Base-by-base conservation (phyloP, 2,888 invertebrate species). In the Andrena minutula region DNA sequence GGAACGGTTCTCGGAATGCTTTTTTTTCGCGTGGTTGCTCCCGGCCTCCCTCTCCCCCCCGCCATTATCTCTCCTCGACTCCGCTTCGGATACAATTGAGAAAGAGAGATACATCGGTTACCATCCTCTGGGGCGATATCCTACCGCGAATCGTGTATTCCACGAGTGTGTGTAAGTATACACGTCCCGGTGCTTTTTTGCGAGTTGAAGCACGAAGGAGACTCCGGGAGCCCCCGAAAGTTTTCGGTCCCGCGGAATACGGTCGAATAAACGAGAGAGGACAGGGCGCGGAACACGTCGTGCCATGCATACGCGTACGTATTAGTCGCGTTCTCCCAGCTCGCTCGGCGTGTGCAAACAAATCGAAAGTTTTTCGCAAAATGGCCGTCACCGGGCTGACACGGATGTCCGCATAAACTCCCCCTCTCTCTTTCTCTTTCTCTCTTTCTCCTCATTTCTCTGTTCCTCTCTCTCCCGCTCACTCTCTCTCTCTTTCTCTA, bases 311-410 rank as follows among this genome's bases (percentile, higher is more conserved):
- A 92, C 91, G 91, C 91, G 89, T 86, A 88, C 89, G 92, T 92
- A 91, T 93, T 92, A 93, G 92, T 91, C 89, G 86, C 87, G 56
- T 86, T 88, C 89, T 89, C 90, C 87, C 88, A 88, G 81, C 82
- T 83, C 85, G 87, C 78, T 87, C 88, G 83, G 82, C 89, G 89
- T 88, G 90, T 88, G 90, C 90, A 89, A 92, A 92, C 90, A 91
- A 92, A 92, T 93, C 92, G 91, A 93, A 92, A 93, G 92, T 93
- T 94, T 94, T 93, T 93, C 93, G 92, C 93, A 94, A 93, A 94
- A 94, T 94, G 93, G 93, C 93, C 93, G 93, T 93, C 93, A 92
- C 91, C 91, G 89, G 91, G 91, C 92, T 92, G 92, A 92, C 92
- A 91, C 92, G 92, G 92, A 92, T 92, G 93, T 93, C 92, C 92